Evolutionary conservation across 2,888 invertebrate species (phyloP).

Genomic region (Melieria picta): DNA sequence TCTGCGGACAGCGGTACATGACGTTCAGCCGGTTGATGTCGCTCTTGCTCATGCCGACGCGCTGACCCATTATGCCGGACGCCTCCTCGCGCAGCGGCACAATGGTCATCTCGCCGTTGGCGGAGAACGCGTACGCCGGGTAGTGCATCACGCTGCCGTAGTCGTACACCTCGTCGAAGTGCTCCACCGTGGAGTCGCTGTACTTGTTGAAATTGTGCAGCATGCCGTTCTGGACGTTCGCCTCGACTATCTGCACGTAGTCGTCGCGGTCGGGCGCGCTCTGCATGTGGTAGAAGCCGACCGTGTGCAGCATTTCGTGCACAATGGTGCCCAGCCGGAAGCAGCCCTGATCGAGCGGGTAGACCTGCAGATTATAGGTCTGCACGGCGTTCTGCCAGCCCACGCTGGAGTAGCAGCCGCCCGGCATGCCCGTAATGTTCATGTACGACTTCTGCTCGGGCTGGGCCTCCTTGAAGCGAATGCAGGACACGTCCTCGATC

Average conservation of each 20-base stretch:
- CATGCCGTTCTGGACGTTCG: slow-evolving; percentile 68
- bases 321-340: slow-evolving; percentile 70
- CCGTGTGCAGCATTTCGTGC: slow-evolving; percentile 81
- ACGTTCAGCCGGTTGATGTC: slow-evolving; percentile 58
- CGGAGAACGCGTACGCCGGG: slow-evolving; percentile 76
- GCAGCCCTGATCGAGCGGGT: slow-evolving; percentile 56
- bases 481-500: slow-evolving; percentile 77
- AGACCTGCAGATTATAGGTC: slow-evolving; percentile 53
- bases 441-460: slow-evolving; percentile 56
- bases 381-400: slow-evolving; percentile 68
- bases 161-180: slow-evolving; percentile 77
- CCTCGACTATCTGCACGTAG: slow-evolving; percentile 70
- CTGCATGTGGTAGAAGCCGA: slow-evolving; percentile 85
- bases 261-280: slow-evolving; percentile 79
- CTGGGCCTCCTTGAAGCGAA: slow-evolving; percentile 74
- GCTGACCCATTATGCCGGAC: slow-evolving; percentile 50
- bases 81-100: slow-evolving; percentile 64
- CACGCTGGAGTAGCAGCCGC: slow-evolving; percentile 82
- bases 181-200: slow-evolving; percentile 68
- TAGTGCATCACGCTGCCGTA: slow-evolving; percentile 86
- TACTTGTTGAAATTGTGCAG: slow-evolving; percentile 77
- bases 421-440: slow-evolving; percentile 50
- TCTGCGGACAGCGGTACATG: slow-evolving; percentile 57
- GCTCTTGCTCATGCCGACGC: slow-evolving; percentile 51
- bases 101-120: slow-evolving; percentile 76